These are phyloP conservation scores for Drosophila prosaltans DNA, from an alignment of 1,140 invertebrate genomes.

Conservation along the genomic window DNA sequence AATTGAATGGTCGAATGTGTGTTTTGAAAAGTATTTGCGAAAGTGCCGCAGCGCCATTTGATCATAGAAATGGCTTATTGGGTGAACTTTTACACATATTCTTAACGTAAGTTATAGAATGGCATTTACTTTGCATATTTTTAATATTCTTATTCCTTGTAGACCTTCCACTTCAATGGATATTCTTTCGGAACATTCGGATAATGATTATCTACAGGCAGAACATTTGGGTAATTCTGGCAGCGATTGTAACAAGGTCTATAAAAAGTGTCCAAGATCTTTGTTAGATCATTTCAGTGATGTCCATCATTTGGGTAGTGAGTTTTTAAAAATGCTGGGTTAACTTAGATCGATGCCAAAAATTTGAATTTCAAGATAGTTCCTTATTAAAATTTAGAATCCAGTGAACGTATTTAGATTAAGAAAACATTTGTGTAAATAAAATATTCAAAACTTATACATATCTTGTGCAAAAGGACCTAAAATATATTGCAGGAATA, in stretches of 20 bases:
- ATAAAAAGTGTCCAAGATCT: slow-evolving; percentile 86
- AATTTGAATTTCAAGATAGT: not conserved
- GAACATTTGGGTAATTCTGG: slow-evolving; percentile 85
- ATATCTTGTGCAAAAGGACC: no score
- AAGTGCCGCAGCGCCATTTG: slow-evolving; percentile 87
- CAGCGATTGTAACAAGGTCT: slow-evolving; percentile 85
- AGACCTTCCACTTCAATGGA: slow-evolving; percentile 87
- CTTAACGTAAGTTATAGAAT: slow-evolving; percentile 85
- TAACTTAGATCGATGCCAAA: not conserved
- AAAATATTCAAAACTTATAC: no score
- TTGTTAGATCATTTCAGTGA: slow-evolving; percentile 83
- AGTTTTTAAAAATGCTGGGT: slow-evolving; percentile 57
- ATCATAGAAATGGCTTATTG: slow-evolving; percentile 86
- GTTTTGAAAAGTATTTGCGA: slow-evolving; percentile 90
- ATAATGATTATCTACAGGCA: slow-evolving; percentile 88
- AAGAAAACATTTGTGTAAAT: no score
- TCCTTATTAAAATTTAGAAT: not conserved
- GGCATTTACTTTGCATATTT: not conserved
- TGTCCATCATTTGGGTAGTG: slow-evolving; percentile 67
- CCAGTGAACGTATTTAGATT: no score
- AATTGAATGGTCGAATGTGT: slow-evolving; percentile 87
- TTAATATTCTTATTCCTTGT: not conserved
- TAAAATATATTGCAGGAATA: no score
- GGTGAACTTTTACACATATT: slow-evolving; percentile 88
- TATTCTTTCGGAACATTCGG: slow-evolving; percentile 85